Evolutionary conservation across 2,113 vertebrate species (phyloP).

Genomic region (Zosterops lateralis): DNA sequence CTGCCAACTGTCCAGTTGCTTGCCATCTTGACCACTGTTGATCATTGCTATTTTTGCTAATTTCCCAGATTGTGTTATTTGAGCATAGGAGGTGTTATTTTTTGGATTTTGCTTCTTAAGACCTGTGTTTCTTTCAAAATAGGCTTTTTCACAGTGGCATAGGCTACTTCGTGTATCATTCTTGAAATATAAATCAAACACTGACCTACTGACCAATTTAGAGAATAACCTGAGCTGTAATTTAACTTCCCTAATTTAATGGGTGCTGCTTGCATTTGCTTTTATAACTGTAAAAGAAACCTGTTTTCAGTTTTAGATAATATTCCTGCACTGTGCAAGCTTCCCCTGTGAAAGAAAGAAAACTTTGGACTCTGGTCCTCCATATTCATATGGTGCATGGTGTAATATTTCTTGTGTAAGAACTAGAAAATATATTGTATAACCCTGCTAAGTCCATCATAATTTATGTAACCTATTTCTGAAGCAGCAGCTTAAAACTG

Average conservation of each 20-base stretch:
- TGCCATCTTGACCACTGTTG: rapidly evolving
- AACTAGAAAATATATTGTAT: not conserved
- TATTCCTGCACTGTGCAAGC: not conserved
- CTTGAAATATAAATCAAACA: not conserved
- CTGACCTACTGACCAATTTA: not conserved
- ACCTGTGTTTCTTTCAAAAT: not conserved
- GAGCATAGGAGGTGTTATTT: not conserved
- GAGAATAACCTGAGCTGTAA: not conserved
- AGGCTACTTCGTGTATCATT: not conserved
- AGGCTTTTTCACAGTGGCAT: not conserved
- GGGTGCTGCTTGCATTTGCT: not conserved
- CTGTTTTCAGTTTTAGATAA: not conserved
- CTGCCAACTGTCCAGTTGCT: not conserved
- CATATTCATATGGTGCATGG: not conserved
- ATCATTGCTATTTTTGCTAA: not conserved
- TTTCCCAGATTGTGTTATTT: not conserved
- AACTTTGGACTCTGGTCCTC: not conserved
- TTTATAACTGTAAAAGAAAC: not conserved
- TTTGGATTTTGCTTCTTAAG: not conserved
- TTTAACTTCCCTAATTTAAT: not conserved
- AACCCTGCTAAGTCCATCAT: not conserved
- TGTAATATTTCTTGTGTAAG: not conserved
- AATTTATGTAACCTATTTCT: not conserved
- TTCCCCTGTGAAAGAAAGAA: not conserved
- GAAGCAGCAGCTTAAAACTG: not conserved